Evolutionary conservation across 2,797 vertebrate genomes (phyloP).

Genomic region (Anniella stebbinsi): DNA sequence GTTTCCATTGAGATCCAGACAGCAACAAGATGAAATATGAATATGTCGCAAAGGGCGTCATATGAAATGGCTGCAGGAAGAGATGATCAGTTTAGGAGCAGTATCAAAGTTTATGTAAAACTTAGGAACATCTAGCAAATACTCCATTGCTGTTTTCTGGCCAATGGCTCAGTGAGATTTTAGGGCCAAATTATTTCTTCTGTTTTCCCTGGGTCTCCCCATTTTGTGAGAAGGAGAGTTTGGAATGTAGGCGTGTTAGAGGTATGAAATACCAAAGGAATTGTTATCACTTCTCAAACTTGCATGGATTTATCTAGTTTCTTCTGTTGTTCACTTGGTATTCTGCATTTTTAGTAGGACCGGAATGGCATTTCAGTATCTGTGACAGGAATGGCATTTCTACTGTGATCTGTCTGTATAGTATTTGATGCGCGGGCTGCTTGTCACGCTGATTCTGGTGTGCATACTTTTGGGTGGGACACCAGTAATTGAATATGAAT

Average conservation of each 20-base stretch:
- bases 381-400: not conserved
- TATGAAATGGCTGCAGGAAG: not conserved
- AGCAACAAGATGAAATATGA: not conserved
- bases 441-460: not conserved
- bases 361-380: not conserved
- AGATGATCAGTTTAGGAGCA: not conserved
- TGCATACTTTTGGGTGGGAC: not conserved
- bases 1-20: not conserved
- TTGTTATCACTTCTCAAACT: not conserved
- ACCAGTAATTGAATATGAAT: too few species aligned
- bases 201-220: too few species aligned
- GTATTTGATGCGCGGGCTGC: not conserved
- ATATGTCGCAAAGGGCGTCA: not conserved
- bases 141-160: not conserved
- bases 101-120: not conserved
- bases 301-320: not conserved
- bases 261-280: not conserved
- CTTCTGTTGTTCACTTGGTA: not conserved
- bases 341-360: not conserved
- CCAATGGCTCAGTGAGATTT: not conserved
- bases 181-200: not conserved
- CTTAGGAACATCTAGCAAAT: not conserved
- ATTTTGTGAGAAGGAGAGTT: not conserved
- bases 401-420: not conserved
- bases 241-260: not conserved